Percentiles rank a stretch among this genome's conserved stretches.
phyloP scores from a whole-genome alignment of 1,140 invertebrate genomes.

The Eueides isabella region DNA sequence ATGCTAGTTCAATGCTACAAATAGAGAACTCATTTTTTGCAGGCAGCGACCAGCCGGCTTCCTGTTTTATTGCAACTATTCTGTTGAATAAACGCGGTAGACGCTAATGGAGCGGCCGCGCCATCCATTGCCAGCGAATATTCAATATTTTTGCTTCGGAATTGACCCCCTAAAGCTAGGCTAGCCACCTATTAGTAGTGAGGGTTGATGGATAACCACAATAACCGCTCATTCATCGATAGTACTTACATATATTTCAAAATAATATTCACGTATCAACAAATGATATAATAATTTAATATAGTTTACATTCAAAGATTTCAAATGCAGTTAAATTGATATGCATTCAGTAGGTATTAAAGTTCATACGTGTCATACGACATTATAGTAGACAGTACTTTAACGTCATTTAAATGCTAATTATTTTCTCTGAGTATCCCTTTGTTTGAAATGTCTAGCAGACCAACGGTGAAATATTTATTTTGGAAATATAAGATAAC shows the following conservation, averaged over 20 bases:
- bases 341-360: too few species aligned
- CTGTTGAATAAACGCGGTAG: constrained; percentile 15
- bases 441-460: too few species aligned
- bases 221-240: neutral
- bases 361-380: too few species aligned
- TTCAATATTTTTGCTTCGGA: constrained; percentile 22
- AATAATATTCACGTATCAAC: neutral
- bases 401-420: too few species aligned
- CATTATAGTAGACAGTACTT: too few species aligned
- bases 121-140: constrained; percentile 16
- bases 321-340: too few species aligned
- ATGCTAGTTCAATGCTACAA: neutral
- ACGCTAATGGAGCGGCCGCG: constrained; percentile 14
- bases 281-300: neutral
- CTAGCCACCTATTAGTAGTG: constrained; percentile 21
- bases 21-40: constrained; percentile 7
- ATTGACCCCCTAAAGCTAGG: constrained; percentile 11
- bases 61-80: constrained; percentile 29
- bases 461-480: too few species aligned
- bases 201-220: constrained; percentile 9
- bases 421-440: too few species aligned
- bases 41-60: constrained; percentile 6
- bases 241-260: neutral
- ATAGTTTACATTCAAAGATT: too few species aligned
- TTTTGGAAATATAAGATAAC: too few species aligned